These are phyloP conservation scores for Sycophila sp. DNA, from an alignment of 1,140 invertebrate species.

Conservation along the genomic window DNA sequence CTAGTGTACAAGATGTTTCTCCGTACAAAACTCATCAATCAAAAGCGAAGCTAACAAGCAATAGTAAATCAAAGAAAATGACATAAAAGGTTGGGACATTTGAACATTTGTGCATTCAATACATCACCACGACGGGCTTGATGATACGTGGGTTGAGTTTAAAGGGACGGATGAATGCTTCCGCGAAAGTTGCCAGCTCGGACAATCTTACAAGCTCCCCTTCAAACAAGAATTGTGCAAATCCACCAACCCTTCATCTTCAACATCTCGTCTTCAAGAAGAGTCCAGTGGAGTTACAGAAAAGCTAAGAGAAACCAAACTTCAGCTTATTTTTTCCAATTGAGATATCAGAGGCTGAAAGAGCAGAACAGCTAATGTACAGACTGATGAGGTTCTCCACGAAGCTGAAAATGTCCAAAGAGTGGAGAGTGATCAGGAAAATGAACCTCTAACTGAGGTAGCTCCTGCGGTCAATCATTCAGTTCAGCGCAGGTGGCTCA, in stretches of 20 bases:
- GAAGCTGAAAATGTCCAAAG: not conserved
- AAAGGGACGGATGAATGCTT: conserved; percentile 24
- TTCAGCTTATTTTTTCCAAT: too few species aligned
- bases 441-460: too few species aligned
- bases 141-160: not conserved
- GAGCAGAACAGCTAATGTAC: not conserved
- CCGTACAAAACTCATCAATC: not conserved
- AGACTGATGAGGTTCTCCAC: not conserved
- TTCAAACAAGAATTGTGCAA: conserved; percentile 43
- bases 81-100: conserved; percentile 29
- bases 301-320: too few species aligned
- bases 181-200: conserved; percentile 56
- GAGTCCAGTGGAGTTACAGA: not conserved
- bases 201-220: conserved; percentile 25
- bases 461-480: too few species aligned
- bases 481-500: too few species aligned
- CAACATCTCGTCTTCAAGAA: conserved; percentile 39
- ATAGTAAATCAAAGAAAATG: conserved; percentile 24
- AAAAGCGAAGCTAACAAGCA: not conserved
- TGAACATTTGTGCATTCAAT: not conserved
- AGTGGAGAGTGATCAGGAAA: too few species aligned
- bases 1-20: conserved; percentile 30
- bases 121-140: conserved; percentile 1
- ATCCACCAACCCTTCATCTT: conserved; percentile 46
- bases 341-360: too few species aligned